Evolutionary conservation across 2,888 invertebrate genomes (phyloP).

Genomic region (Tipula lateralis): DNA sequence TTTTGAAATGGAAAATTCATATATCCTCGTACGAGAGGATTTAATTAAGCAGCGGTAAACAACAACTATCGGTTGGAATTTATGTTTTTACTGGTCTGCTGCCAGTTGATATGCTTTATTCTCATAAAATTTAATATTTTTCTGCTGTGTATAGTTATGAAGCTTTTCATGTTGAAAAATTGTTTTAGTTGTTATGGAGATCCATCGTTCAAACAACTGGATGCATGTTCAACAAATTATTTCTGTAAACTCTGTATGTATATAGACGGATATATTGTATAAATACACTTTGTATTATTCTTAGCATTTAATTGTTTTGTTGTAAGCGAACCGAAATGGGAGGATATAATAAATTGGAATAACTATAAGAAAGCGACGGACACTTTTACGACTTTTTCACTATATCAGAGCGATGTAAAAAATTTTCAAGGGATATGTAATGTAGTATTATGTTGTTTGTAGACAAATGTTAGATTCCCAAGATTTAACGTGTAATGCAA

Average conservation of each 20-base stretch:
- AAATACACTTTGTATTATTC: not conserved
- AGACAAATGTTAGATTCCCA: slow-evolving; percentile 1
- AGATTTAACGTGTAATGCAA: not conserved
- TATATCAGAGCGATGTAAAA: not conserved
- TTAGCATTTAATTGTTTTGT: not conserved
- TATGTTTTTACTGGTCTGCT: not conserved
- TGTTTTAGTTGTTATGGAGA: not conserved
- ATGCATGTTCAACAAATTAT: not conserved
- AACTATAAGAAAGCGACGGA: not conserved
- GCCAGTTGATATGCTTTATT: not conserved
- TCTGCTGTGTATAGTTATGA: not conserved
- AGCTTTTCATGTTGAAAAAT: not conserved
- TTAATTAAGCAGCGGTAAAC: not conserved
- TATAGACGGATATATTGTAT: too few relatives aligned
- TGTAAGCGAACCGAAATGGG: not conserved
- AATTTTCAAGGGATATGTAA: not conserved
- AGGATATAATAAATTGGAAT: not conserved
- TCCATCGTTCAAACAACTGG: not conserved
- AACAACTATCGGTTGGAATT: not conserved
- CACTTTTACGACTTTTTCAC: not conserved
- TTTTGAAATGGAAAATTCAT: not conserved
- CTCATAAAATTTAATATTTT: not conserved
- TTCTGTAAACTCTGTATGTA: not conserved
- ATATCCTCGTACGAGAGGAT: not conserved
- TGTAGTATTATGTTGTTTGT: not conserved